A percentile compares a stretch with the other conserved stretches of the same genome.
phyloP scores from a whole-genome alignment of 2,888 invertebrate genomes.

The Schizaphis graminum region DNA sequence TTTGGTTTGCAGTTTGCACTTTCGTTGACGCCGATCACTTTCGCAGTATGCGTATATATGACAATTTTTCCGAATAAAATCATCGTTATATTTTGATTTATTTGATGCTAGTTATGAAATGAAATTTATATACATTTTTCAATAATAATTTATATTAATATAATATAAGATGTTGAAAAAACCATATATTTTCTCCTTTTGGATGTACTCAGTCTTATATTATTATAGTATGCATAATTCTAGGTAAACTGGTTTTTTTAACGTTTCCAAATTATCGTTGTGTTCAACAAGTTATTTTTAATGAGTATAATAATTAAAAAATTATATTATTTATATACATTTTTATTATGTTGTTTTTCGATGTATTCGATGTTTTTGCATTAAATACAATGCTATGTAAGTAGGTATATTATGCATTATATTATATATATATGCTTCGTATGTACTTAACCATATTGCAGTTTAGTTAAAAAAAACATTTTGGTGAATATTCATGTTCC shows the following conservation, averaged over 20 bases:
- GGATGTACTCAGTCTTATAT: neutral
- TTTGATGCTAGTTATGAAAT: neutral
- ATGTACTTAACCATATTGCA: neutral
- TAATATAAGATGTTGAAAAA: neutral
- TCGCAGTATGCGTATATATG: neutral
- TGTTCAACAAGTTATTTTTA: conserved; percentile 12
- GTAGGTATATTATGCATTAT: neutral
- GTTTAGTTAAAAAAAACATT: neutral
- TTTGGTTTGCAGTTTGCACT: neutral
- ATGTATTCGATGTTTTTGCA: neutral
- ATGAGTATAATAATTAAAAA: conserved; percentile 14
- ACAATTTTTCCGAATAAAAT: neutral
- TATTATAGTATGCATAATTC: neutral
- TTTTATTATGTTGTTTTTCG: neutral
- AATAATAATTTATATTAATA: neutral
- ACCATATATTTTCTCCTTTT: neutral
- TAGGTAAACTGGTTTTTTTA: conserved; percentile 11
- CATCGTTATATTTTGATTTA: neutral
- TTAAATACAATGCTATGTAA: neutral
- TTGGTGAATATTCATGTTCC: conserved; percentile 16
- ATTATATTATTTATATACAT: conserved; percentile 1
- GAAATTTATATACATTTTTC: neutral
- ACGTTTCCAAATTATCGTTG: conserved; percentile 1
- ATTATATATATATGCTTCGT: neutral
- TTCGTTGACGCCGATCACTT: neutral